phyloP scores from a whole-genome alignment of 2,888 invertebrate species.

The Rosalia funebris region DNA sequence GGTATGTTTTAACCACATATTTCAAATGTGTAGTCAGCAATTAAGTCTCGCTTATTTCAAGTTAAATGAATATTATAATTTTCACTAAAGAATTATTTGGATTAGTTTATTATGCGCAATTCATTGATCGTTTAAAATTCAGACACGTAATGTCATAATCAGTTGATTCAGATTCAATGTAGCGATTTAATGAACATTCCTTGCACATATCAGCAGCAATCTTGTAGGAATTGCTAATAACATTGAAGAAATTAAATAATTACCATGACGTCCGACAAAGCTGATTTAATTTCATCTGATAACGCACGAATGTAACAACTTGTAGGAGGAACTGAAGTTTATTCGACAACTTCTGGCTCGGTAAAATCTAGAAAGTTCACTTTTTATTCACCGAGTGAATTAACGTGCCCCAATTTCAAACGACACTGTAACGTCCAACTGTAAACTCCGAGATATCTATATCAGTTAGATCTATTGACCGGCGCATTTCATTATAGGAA shows the following conservation, averaged over 20 bases:
- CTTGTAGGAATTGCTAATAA: constrained; percentile 4
- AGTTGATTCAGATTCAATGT: no score
- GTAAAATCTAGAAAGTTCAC: constrained; percentile 31
- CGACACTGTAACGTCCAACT: constrained; percentile 16
- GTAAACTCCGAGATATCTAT: constrained; percentile 16
- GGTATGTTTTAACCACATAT: no score
- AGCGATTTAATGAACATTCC: no score
- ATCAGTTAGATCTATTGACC: constrained; percentile 34
- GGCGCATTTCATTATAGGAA: constrained; percentile 33
- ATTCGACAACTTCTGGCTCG: constrained; percentile 23
- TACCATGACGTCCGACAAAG: constrained; percentile 11
- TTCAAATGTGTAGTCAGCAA: no score
- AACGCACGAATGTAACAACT: constrained; percentile 23
- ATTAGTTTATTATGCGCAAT: no score
- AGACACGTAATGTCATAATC: no score
- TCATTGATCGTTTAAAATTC: no score
- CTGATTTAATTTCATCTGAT: constrained; percentile 25
- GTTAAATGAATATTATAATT: no score
- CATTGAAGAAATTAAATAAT: constrained; percentile 20
- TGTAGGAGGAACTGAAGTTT: constrained; percentile 31
- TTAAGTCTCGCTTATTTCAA: no score
- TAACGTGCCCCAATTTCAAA: constrained; percentile 17
- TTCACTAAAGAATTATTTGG: no score
- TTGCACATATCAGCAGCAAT: neutral
- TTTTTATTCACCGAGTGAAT: constrained; percentile 26